These are phyloP conservation scores for Nothura maculosa DNA, from an alignment of 2,797 vertebrate species.

Conservation along the genomic window DNA sequence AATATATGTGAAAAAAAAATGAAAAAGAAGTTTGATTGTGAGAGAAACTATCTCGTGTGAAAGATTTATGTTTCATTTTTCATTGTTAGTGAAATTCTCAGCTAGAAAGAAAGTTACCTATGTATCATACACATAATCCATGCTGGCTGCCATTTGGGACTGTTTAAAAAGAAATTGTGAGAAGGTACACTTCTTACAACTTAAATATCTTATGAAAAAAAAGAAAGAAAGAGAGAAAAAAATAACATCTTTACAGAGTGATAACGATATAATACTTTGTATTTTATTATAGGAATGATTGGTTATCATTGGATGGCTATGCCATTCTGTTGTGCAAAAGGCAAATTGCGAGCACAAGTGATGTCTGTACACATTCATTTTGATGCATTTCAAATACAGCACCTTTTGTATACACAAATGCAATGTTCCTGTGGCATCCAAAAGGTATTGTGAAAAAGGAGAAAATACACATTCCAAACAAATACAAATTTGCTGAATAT, in stretches of 20 bases:
- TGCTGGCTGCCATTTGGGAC: neutral
- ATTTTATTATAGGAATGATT: neutral
- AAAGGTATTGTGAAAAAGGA: neutral
- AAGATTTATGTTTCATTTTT: neutral
- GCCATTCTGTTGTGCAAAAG: neutral
- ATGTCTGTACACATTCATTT: neutral
- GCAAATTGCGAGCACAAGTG: neutral
- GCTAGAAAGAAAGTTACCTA: neutral
- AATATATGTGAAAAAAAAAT: neutral
- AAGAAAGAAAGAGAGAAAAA: neutral
- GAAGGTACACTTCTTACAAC: neutral
- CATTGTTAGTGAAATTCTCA: neutral
- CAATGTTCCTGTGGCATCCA: neutral
- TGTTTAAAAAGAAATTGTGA: neutral
- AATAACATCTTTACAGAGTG: neutral
- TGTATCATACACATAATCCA: neutral
- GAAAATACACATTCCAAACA: neutral
- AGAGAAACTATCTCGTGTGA: neutral
- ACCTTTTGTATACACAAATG: neutral
- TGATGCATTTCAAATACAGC: neutral
- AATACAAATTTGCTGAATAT: slow-evolving; percentile 24
- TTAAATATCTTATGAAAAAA: neutral
- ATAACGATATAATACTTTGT: neutral
- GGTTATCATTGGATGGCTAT: neutral
- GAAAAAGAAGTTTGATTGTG: neutral